Evolutionary conservation across 2,113 vertebrate genomes (phyloP).

Genomic region (Hemicordylus capensis): DNA sequence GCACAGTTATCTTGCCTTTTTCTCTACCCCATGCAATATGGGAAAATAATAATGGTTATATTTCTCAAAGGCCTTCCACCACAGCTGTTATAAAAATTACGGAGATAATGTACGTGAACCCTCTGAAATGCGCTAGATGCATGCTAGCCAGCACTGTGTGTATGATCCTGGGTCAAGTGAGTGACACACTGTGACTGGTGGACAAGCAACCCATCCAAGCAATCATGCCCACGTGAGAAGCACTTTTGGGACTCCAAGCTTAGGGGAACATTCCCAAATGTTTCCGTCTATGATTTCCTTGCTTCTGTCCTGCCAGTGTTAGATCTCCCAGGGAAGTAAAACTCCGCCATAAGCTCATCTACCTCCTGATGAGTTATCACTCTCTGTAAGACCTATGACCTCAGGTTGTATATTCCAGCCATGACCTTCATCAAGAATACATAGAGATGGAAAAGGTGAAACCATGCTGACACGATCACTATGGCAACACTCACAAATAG

Average conservation of each 20-base stretch:
- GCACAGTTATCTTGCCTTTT: not conserved
- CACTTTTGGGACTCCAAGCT: not conserved
- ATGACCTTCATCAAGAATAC: constrained; percentile 42
- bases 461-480: constrained; percentile 6
- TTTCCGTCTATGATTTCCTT: not conserved
- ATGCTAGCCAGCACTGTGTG: not conserved
- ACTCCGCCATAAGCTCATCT: constrained; percentile 19
- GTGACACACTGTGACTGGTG: not conserved
- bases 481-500: constrained; percentile 15
- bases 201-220: not conserved
- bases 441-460: constrained; percentile 37
- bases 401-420: constrained; percentile 36
- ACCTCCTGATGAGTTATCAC: constrained; percentile 36
- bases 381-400: constrained; percentile 31
- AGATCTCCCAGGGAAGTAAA: constrained; percentile 19
- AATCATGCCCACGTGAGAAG: not conserved
- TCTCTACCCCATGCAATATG: too few species aligned
- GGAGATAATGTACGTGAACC: not conserved
- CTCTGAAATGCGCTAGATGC: not conserved
- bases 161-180: not conserved
- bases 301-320: not conserved
- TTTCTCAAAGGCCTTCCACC: not conserved
- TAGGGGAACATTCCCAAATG: not conserved
- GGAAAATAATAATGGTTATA: not conserved
- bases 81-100: not conserved